phyloP scores from a whole-genome alignment of 2,888 invertebrate genomes.

The Chydorus sphaericus region DNA sequence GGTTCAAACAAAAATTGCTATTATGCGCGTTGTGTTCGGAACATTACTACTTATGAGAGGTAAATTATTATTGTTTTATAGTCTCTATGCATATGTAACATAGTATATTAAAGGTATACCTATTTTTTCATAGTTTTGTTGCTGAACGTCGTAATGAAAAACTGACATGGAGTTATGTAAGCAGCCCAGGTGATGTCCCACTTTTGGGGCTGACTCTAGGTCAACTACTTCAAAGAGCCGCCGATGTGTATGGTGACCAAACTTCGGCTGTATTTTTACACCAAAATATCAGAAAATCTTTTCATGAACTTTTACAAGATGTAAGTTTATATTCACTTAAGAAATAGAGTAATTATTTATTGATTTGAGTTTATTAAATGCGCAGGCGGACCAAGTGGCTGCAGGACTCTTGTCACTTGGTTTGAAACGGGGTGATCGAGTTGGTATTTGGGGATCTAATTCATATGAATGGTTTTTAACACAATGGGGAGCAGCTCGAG shows the following conservation, averaged over 20 bases:
- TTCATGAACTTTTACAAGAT: conserved; percentile 33
- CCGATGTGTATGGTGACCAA: conserved; percentile 37
- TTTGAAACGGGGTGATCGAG: conserved; percentile 49
- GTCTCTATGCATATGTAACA: too few species aligned
- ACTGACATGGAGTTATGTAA: conserved; percentile 34
- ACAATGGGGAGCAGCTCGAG: conserved; percentile 51
- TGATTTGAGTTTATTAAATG: too few species aligned
- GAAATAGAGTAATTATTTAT: conserved; percentile 24
- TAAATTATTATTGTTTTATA: too few species aligned
- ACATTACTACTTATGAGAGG: too few species aligned
- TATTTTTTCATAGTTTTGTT: too few species aligned
- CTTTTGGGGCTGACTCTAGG: conserved; percentile 41
- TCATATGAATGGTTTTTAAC: conserved; percentile 56
- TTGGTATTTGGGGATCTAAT: conserved; percentile 71
- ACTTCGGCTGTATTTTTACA: conserved; percentile 41
- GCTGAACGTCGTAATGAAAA: too few species aligned
- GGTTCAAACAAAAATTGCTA: too few species aligned
- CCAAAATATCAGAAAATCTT: conserved; percentile 39
- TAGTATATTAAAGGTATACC: too few species aligned
- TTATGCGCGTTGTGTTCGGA: too few species aligned
- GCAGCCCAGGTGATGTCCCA: conserved; percentile 35
- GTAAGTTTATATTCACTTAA: conserved; percentile 44
- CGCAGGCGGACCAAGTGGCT: background rate
- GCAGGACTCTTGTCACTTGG: conserved; percentile 34
- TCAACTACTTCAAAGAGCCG: conserved; percentile 38